phyloP scores from a whole-genome alignment of 1,140 invertebrate species.

The Drosophila kikkawai region DNA sequence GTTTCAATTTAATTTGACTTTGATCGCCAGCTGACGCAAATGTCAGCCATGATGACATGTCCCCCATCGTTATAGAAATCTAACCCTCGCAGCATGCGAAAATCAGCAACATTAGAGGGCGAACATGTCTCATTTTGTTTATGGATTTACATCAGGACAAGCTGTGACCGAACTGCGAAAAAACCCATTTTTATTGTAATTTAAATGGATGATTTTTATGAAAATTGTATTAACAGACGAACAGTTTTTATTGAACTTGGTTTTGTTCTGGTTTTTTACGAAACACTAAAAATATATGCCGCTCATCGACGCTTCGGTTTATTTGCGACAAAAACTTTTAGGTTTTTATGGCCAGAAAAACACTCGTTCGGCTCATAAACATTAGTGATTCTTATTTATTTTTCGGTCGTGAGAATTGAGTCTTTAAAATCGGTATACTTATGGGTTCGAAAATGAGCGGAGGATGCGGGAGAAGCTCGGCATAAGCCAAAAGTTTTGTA shows the following conservation, averaged over 20 bases:
- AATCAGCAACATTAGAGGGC: constrained; percentile 55
- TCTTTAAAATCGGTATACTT: constrained; percentile 74
- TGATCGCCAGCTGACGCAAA: constrained; percentile 78
- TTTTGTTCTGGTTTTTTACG: constrained; percentile 23
- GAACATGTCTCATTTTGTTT: constrained; percentile 71
- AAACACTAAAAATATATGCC: constrained; percentile 17
- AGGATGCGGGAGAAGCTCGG: too few relatives aligned
- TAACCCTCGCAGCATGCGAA: constrained; percentile 40
- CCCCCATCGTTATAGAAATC: constrained; percentile 25
- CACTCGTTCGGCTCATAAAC: constrained; percentile 32
- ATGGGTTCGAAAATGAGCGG: constrained; percentile 5
- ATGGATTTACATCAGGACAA: constrained; percentile 72
- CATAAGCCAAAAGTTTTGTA: constrained; percentile 56
- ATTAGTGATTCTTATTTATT: constrained; percentile 44
- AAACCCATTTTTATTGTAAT: constrained; percentile 53
- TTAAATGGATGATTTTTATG: constrained; percentile 70
- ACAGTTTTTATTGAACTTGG: constrained; percentile 46
- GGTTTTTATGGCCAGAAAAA: constrained; percentile 36
- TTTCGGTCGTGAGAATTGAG: constrained; percentile 17
- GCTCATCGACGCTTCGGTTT: constrained; percentile 51
- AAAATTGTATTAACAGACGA: constrained; percentile 68
- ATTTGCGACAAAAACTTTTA: constrained; percentile 41
- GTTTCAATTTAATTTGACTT: constrained; percentile 83
- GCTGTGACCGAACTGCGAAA: constrained; percentile 57
- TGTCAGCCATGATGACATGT: constrained; percentile 67